phyloP scores from a whole-genome alignment of 2,113 vertebrate species.

The Neodon shergylaensis region DNA sequence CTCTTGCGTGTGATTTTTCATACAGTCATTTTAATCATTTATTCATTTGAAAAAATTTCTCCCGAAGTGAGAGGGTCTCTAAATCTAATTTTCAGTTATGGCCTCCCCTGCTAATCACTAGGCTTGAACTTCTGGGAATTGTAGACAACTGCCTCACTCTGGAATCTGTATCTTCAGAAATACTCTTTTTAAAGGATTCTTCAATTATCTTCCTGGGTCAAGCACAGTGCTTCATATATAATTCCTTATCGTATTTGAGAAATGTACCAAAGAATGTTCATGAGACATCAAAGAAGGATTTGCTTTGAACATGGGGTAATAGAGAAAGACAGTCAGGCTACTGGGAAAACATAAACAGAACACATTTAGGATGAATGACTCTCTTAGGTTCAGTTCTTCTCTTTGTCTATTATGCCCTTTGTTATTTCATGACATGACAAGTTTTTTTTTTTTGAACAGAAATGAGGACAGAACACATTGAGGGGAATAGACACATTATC shows the following conservation, averaged over 20 bases:
- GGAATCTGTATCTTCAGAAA: slow-evolving; percentile 46
- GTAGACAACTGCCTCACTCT: slow-evolving; percentile 11
- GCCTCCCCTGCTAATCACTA: slow-evolving; percentile 44
- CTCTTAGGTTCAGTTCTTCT: not conserved
- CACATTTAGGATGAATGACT: not conserved
- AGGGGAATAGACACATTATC: not conserved
- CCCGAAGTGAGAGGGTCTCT: slow-evolving; percentile 48
- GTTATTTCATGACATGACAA: not conserved
- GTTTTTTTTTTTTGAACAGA: not conserved
- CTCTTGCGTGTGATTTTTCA: slow-evolving; percentile 73
- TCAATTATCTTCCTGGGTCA: slow-evolving; percentile 27
- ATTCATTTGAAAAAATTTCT: slow-evolving; percentile 73
- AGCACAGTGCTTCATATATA: not conserved
- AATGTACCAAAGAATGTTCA: not conserved
- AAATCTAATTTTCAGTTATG: slow-evolving; percentile 62
- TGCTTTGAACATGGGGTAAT: not conserved
- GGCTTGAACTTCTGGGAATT: slow-evolving; percentile 57
- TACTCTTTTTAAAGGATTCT: not conserved
- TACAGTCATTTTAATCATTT: slow-evolving; percentile 77
- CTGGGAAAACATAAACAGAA: not conserved
- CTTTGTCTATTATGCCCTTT: not conserved
- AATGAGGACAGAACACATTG: not conserved
- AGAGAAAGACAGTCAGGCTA: not conserved
- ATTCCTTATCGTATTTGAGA: slow-evolving; percentile 25
- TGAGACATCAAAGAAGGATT: not conserved